Evolutionary conservation across 2,113 vertebrate genomes (phyloP).

Genomic region (Ranitomeya variabilis): DNA sequence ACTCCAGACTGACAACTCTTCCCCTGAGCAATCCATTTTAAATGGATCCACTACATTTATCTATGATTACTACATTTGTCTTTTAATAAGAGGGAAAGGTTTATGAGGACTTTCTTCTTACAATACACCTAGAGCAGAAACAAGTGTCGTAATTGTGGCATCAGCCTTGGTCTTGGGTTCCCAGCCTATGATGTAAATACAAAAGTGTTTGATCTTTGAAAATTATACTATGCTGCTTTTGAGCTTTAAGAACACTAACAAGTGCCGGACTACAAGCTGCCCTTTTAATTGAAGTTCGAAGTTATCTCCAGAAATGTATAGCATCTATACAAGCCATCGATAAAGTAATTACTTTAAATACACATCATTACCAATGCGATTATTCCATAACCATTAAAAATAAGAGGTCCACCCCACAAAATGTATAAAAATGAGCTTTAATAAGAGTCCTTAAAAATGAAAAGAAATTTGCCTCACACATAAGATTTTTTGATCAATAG

Average conservation of each 20-base stretch:
- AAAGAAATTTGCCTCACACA: not conserved
- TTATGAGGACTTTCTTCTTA: conserved; percentile 30
- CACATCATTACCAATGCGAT: not conserved
- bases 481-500: not conserved
- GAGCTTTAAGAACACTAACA: not conserved
- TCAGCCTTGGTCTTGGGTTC: conserved; percentile 12
- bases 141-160: conserved; percentile 28
- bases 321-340: not conserved
- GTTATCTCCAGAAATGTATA: not conserved
- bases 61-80: conserved; percentile 18
- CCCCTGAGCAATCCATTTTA: conserved; percentile 27
- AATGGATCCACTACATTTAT: conserved; percentile 20
- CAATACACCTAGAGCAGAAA: not conserved
- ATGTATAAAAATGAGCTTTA: not conserved
- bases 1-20: conserved; percentile 32
- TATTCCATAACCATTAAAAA: not conserved
- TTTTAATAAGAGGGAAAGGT: conserved; percentile 28
- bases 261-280: not conserved
- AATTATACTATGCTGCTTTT: not conserved
- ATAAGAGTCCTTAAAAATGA: not conserved
- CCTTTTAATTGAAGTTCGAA: not conserved
- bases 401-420: not conserved
- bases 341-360: not conserved
- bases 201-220: conserved; percentile 14
- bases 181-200: conserved; percentile 7